phyloP scores from a whole-genome alignment of 1,140 invertebrate species.

The Polypedilum pembai region DNA sequence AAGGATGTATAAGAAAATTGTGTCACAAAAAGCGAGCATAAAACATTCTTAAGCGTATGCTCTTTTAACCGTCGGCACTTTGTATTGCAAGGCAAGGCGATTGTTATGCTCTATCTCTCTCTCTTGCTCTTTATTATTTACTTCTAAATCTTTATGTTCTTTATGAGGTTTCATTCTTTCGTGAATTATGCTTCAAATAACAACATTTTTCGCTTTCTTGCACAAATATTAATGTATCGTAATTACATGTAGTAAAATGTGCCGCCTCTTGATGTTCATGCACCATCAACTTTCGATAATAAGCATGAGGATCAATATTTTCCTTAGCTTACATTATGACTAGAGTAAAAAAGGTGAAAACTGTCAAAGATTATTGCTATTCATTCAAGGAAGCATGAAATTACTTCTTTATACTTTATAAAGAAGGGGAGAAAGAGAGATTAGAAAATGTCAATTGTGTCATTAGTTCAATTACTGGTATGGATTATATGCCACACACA shows the following conservation, averaged over 20 bases:
- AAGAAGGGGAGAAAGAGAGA: neutral
- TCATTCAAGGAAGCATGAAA: slow-evolving; percentile 19
- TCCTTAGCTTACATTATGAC: neutral
- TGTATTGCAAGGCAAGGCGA: neutral
- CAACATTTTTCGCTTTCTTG: neutral
- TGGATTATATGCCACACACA: neutral
- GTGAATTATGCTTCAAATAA: slow-evolving; percentile 7
- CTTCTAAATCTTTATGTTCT: slow-evolving; percentile 1
- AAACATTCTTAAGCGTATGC: neutral
- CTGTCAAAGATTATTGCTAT: too few species aligned
- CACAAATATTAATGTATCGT: slow-evolving; percentile 26
- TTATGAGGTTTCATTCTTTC: neutral
- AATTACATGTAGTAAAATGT: slow-evolving; percentile 25
- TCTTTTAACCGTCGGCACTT: slow-evolving; percentile 23
- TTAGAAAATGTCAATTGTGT: slow-evolving; percentile 22
- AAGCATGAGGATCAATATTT: neutral
- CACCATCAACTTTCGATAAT: neutral
- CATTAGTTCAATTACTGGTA: slow-evolving; percentile 25
- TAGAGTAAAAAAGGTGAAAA: too few species aligned
- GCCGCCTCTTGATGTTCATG: neutral
- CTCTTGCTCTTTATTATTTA: too few species aligned
- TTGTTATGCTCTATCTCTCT: neutral
- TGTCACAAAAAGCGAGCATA: too few species aligned
- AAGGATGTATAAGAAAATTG: too few species aligned
- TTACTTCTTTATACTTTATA: neutral